Percentiles rank a stretch among this genome's conserved stretches.
phyloP scores from a whole-genome alignment of 2,113 vertebrate species.

The Sinocyclocheilus anshuiensis region DNA sequence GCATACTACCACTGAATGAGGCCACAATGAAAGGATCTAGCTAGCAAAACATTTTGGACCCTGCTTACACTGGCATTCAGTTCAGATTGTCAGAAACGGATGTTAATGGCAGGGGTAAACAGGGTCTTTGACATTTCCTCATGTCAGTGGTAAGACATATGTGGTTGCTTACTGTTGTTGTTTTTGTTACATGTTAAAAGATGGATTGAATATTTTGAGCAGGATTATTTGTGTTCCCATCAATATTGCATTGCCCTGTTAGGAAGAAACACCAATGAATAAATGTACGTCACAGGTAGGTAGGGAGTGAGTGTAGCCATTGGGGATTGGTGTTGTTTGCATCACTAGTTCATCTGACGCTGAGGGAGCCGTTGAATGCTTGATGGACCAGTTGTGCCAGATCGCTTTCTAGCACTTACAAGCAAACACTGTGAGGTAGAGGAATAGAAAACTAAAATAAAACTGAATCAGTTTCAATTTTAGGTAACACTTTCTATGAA shows the following conservation, averaged over 20 bases:
- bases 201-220: background rate
- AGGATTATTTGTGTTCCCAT: background rate
- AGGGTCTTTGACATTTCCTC: background rate
- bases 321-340: constrained; percentile 15
- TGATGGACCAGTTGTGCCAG: constrained; percentile 67
- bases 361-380: constrained; percentile 47
- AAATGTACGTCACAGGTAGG: background rate
- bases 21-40: background rate
- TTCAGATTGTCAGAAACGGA: background rate
- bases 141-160: background rate
- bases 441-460: constrained; percentile 17
- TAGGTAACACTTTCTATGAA: too few species aligned
- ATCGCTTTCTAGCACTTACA: constrained; percentile 30
- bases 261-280: background rate
- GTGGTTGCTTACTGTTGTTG: background rate
- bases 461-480: background rate
- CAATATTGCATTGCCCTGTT: background rate
- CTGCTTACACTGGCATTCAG: background rate
- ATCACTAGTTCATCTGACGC: background rate
- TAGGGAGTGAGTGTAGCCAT: background rate
- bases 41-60: background rate
- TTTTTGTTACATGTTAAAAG: background rate
- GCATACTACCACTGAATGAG: background rate
- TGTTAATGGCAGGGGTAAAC: background rate
- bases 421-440: background rate